Base-by-base conservation (phyloP, 2,113 vertebrate genomes). In the Takifugu bimaculatus region DNA sequence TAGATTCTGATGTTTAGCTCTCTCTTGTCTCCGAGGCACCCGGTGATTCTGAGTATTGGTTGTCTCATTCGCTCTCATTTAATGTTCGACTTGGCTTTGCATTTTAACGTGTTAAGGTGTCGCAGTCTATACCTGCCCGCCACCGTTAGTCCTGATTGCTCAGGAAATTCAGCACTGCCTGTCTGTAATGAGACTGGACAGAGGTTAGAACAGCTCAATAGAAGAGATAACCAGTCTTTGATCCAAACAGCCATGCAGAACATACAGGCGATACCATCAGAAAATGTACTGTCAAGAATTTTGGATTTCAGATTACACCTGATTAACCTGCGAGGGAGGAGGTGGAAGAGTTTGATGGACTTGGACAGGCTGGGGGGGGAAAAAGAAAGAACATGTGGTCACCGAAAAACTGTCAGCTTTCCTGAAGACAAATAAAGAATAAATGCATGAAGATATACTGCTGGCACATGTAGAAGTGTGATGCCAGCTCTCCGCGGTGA, bases 191-290 rank as follows among this genome's bases (percentile, higher is more conserved):
- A 93, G 90, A 94, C 86, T 75, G 88, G 94, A 95, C 94, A 95
- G 93, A 93, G 93, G 93, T 94, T 94, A 94, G 89, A 93, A 94
- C 90, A 93, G 93, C 94, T 96, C 93, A 93, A 95, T 95, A 93
- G 89, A 86, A 90, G 89, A 74, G 91, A 94, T 94, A 94, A 93
- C 91, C 91, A 92, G 90, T 91, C 91, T 94, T 94, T 93, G 92
- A 94, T 93, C 92, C 93, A 92, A 91, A 91, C 90, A 92, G 91
- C 88, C 90, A 92, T 90, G 91, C 91, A 93, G 91, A 92, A 91
- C 88, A 88, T 83, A 57, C 83, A 78, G 79, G 86, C 83, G 84
- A 87, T 83, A 84, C 73, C 67, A 72, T 71, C 75, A 90, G 87
- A 92, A 94, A 93, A 90, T 91, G 93, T 93, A 90, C 80, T 87